Percentiles rank a stretch among this genome's conserved stretches.
Conservation (phyloP, 2,888 invertebrate species). For the Drosophila nigritarsus region DNA sequence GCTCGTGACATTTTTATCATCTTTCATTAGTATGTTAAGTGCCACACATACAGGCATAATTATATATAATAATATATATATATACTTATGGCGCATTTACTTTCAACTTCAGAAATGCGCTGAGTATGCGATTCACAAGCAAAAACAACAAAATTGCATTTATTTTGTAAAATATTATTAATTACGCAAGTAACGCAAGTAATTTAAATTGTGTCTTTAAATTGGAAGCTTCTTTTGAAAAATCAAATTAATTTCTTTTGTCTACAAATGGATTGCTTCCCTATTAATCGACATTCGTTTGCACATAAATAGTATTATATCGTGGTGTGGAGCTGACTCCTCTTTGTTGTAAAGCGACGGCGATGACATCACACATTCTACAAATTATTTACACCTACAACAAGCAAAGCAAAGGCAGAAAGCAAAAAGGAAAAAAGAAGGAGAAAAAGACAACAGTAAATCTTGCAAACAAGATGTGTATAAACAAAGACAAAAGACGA, state of each 20-base stretch:
- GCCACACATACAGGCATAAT: background rate
- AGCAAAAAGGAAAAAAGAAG: conserved; percentile 16
- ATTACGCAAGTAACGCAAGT: background rate
- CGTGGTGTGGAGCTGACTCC: conserved; percentile 10
- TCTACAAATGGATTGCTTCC: background rate
- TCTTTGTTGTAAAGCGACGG: conserved; percentile 48
- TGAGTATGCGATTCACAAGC: conserved; percentile 25
- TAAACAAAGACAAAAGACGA: conserved; percentile 63
- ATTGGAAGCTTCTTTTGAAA: background rate
- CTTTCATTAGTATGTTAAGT: conserved; percentile 49
- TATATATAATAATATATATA: conserved; percentile 10
- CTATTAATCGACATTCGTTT: background rate
- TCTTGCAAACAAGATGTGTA: conserved; percentile 48
- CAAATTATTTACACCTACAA: conserved; percentile 61
- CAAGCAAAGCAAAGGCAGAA: conserved; percentile 34
- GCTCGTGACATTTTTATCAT: conserved; percentile 75
- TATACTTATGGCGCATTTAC: conserved; percentile 21
- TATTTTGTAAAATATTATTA: background rate
- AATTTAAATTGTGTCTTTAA: background rate
- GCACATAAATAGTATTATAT: conserved; percentile 3
- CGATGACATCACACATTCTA: conserved; percentile 70
- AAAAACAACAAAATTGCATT: background rate
- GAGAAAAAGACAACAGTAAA: conserved; percentile 32
- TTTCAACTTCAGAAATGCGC: conserved; percentile 31
- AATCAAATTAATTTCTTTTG: background rate